Conservation (phyloP, 1,140 invertebrate genomes). For the Galendromus occidentalis region DNA sequence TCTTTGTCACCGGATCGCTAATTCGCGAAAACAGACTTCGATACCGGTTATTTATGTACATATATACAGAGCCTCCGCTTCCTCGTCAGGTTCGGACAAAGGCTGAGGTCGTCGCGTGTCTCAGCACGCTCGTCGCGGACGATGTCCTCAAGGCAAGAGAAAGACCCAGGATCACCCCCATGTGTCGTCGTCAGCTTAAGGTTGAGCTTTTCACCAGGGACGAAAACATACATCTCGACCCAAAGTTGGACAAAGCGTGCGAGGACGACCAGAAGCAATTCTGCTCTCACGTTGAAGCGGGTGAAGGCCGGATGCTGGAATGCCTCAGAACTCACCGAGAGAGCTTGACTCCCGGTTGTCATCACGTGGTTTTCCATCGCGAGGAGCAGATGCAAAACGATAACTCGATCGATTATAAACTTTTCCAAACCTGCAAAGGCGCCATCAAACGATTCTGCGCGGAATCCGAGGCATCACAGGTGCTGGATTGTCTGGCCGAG, state of each 20-base stretch:
- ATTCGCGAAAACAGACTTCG: too few relatives aligned
- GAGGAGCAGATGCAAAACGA: slow-evolving; percentile 64
- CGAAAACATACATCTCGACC: slow-evolving; percentile 64
- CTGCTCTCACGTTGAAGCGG: slow-evolving; percentile 47
- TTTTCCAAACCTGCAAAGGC: slow-evolving; percentile 55
- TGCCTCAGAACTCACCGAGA: slow-evolving; percentile 53
- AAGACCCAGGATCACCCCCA: slow-evolving; percentile 53
- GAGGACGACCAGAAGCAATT: slow-evolving; percentile 48
- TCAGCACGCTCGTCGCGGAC: slow-evolving; percentile 69
- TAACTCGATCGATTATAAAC: slow-evolving; percentile 59
- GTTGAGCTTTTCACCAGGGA: slow-evolving; percentile 61
- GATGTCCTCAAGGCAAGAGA: slow-evolving; percentile 53
- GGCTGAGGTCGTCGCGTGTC: slow-evolving; percentile 65
- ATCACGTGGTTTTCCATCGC: slow-evolving; percentile 56
- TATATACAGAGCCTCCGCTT: background rate
- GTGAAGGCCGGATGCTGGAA: slow-evolving; percentile 62
- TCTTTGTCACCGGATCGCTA: too few relatives aligned
- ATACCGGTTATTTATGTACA: background rate
- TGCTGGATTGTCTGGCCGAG: slow-evolving; percentile 38
- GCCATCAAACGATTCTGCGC: slow-evolving; percentile 63
- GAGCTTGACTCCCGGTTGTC: slow-evolving; percentile 46
- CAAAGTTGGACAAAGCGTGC: slow-evolving; percentile 51
- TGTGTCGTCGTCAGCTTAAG: slow-evolving; percentile 62
- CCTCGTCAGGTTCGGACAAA: slow-evolving; percentile 29
- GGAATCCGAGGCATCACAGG: slow-evolving; percentile 41